Conservation (phyloP, 2,113 vertebrate genomes). For the Zapus hudsonius region DNA sequence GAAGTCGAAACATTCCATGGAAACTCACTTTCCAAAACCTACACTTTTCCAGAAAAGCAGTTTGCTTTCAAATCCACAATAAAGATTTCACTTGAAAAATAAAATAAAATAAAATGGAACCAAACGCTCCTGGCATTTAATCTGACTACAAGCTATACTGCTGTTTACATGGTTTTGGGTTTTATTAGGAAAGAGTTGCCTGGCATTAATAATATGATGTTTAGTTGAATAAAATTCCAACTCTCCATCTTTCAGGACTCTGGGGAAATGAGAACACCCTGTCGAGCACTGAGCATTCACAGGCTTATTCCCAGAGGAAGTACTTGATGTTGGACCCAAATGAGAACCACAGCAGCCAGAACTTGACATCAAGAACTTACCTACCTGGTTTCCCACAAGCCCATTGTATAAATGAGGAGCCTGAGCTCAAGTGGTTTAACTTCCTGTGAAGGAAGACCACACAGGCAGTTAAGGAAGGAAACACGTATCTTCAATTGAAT, state of each 20-base stretch:
- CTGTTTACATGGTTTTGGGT: slow-evolving; percentile 77
- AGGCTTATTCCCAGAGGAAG: not conserved
- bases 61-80: slow-evolving; percentile 74
- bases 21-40: slow-evolving; percentile 76
- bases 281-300: not conserved
- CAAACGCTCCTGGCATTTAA: slow-evolving; percentile 74
- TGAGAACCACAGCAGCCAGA: not conserved
- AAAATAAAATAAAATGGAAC: slow-evolving; percentile 76
- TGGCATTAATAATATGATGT: slow-evolving; percentile 72
- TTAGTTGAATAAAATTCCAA: slow-evolving; percentile 62
- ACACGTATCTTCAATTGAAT: not conserved
- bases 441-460: not conserved
- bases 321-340: not conserved
- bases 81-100: slow-evolving; percentile 75
- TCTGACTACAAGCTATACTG: slow-evolving; percentile 78
- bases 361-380: not conserved
- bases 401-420: not conserved
- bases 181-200: slow-evolving; percentile 79
- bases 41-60: slow-evolving; percentile 73
- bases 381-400: not conserved
- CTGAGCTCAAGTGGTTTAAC: not conserved
- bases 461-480: not conserved
- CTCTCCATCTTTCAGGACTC: slow-evolving; percentile 48
- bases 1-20: slow-evolving; percentile 75
- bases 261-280: slow-evolving; percentile 47